A percentile compares a stretch with the other conserved stretches of the same genome.
These are phyloP conservation scores for Unio delphinus DNA, from an alignment of 2,888 invertebrate genomes.

Conservation along the genomic window DNA sequence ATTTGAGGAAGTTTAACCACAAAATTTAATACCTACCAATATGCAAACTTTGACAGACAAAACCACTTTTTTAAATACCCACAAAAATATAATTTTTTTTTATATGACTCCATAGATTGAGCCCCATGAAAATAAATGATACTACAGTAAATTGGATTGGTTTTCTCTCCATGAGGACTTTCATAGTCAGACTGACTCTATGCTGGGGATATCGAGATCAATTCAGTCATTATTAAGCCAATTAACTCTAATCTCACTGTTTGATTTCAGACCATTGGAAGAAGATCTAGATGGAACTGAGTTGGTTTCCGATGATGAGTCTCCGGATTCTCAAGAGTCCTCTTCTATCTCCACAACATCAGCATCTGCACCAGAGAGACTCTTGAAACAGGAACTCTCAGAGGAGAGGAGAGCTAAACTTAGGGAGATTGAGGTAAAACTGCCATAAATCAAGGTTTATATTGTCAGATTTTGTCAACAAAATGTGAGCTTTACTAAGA, in stretches of 20 bases:
- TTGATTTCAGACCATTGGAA: constrained; percentile 39
- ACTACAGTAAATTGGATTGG: no score
- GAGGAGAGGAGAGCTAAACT: constrained; percentile 72
- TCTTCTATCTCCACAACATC: constrained; percentile 11
- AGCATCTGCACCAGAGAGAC: constrained; percentile 13
- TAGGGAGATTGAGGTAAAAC: constrained; percentile 87
- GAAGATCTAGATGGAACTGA: constrained; percentile 42
- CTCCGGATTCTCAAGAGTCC: constrained; percentile 11
- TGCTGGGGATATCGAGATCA: no score
- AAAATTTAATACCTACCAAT: no score
- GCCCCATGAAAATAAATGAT: no score
- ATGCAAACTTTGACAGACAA: no score
- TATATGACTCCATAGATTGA: no score
- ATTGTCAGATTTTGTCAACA: not conserved
- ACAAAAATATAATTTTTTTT: no score
- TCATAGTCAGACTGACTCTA: no score
- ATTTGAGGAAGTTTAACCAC: no score
- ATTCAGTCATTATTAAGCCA: not conserved
- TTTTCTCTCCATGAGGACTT: no score
- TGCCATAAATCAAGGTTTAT: not conserved
- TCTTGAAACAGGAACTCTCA: constrained; percentile 57
- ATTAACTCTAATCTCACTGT: not conserved
- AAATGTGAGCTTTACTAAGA: not conserved
- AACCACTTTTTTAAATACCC: no score
- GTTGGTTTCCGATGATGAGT: constrained; percentile 75